Evolutionary conservation across 2,888 invertebrate genomes (phyloP).

Genomic region (Polydesmus complanatus): DNA sequence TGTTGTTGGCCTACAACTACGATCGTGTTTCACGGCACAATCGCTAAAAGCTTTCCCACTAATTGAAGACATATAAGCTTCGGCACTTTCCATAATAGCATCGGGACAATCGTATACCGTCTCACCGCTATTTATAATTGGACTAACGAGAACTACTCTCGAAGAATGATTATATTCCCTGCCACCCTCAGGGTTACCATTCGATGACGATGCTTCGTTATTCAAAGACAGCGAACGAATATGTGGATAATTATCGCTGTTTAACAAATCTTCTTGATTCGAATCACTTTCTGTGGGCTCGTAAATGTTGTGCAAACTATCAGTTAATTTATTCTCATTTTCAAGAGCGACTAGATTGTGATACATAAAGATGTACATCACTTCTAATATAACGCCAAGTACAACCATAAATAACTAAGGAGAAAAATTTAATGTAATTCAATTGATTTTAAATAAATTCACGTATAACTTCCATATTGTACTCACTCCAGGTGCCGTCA

Average conservation of each 20-base stretch:
- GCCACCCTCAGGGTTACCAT: too few relatives aligned
- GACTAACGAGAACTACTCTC: neutral
- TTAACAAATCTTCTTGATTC: neutral
- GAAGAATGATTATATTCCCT: too few relatives aligned
- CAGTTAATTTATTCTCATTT: neutral
- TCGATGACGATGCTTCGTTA: neutral
- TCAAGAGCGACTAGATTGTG: conserved; percentile 21
- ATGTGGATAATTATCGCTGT: neutral
- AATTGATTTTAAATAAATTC: neutral
- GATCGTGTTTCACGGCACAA: neutral
- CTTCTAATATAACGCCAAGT: conserved; percentile 3
- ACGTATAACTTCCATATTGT: neutral
- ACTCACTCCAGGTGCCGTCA: conserved; percentile 34
- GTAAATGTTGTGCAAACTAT: conserved; percentile 7
- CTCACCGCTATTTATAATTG: neutral
- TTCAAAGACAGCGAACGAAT: too few relatives aligned
- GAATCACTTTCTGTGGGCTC: neutral
- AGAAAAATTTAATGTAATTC: neutral
- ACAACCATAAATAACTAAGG: conserved; percentile 9
- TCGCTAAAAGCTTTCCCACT: neutral
- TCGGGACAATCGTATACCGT: neutral
- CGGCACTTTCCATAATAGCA: neutral
- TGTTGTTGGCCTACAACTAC: too few relatives aligned
- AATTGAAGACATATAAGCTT: neutral
- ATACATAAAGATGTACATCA: conserved; percentile 1